These are phyloP conservation scores for Aleiodes testaceus DNA, from an alignment of 2,888 invertebrate species.

Conservation along the genomic window DNA sequence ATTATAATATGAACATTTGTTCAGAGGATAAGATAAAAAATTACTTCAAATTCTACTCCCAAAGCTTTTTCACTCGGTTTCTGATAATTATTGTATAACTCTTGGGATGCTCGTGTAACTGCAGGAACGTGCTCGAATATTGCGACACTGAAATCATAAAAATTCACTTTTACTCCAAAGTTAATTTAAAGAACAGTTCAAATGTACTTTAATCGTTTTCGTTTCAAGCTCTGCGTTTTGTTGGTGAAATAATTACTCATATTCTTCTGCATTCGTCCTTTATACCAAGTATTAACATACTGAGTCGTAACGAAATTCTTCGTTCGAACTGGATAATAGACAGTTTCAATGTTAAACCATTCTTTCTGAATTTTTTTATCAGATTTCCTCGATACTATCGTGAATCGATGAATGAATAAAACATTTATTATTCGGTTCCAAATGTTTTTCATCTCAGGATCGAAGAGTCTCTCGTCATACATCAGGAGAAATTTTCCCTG, in stretches of 20 bases:
- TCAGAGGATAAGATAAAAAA: constrained; percentile 27
- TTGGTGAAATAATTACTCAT: constrained; percentile 69
- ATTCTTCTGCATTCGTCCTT: constrained; percentile 76
- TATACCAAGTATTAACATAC: constrained; percentile 81
- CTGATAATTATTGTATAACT: constrained; percentile 2
- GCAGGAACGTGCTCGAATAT: constrained; percentile 82
- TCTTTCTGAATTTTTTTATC: constrained; percentile 60
- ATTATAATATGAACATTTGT: no score
- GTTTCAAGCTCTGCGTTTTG: constrained; percentile 68
- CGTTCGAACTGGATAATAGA: constrained; percentile 82
- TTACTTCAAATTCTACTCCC: constrained; percentile 83
- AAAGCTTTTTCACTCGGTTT: constrained; percentile 53
- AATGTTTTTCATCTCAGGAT: constrained; percentile 79
- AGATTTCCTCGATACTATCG: constrained; percentile 54
- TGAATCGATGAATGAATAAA: constrained; percentile 80
- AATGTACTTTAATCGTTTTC: constrained; percentile 45
- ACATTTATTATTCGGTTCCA: constrained; percentile 87
- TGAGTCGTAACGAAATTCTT: constrained; percentile 76
- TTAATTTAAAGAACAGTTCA: no score
- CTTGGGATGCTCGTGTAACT: constrained; percentile 70
- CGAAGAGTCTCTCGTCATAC: constrained; percentile 81
- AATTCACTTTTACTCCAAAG: not conserved
- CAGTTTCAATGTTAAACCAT: constrained; percentile 83
- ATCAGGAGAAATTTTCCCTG: constrained; percentile 82
- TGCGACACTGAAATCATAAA: constrained; percentile 77